A percentile compares a stretch with the other conserved stretches of the same genome.
Evolutionary conservation across 2,113 vertebrate species (phyloP).

Genomic region (Panthera uncia): DNA sequence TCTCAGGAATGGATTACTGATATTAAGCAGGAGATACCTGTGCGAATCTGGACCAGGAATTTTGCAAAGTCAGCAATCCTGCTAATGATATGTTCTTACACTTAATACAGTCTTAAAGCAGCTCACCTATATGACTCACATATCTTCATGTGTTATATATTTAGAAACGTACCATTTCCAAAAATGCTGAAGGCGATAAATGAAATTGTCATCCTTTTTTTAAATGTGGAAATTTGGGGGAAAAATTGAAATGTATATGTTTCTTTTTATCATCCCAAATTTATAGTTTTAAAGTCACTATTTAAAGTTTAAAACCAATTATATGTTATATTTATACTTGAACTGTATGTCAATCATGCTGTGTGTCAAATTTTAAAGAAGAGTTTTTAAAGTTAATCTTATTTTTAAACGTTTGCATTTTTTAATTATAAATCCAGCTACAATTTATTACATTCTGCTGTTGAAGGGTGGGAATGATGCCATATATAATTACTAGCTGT

Average conservation of each 20-base stretch:
- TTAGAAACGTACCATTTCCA: conserved; percentile 16
- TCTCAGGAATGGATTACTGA: background rate
- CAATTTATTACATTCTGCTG: background rate
- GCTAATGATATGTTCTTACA: background rate
- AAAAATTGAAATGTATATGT: background rate
- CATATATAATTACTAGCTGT: conserved; percentile 30
- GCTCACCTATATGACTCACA: background rate
- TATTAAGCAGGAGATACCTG: background rate
- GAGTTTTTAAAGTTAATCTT: conserved; percentile 37
- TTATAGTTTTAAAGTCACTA: conserved; percentile 33
- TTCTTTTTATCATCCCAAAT: background rate
- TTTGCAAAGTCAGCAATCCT: conserved; percentile 23
- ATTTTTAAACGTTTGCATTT: conserved; percentile 48
- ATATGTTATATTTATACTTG: conserved; percentile 26
- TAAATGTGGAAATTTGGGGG: background rate
- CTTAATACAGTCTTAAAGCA: conserved; percentile 19
- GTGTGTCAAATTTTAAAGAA: background rate
- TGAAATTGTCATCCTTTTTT: conserved; percentile 27
- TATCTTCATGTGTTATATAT: background rate
- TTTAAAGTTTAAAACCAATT: conserved; percentile 47
- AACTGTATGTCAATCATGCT: background rate
- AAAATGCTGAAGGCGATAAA: conserved; percentile 5
- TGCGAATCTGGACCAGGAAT: background rate
- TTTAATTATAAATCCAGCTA: background rate
- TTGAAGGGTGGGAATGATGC: background rate